Conservation (phyloP, 2,888 invertebrate species). For the Volucella inanis region DNA sequence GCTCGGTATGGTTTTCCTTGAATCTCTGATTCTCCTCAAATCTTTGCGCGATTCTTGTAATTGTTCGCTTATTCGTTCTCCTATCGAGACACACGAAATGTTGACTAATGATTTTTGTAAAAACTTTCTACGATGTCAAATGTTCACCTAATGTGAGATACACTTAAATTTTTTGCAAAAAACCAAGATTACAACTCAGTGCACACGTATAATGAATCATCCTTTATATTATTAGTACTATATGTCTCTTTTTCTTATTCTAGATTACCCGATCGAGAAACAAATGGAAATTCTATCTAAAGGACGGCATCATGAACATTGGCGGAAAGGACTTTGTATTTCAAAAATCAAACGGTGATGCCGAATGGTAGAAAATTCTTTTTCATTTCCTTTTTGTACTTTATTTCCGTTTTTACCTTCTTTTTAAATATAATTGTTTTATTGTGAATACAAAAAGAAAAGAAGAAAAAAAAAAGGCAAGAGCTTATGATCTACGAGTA, state of each 20-base stretch:
- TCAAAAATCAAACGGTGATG: constrained; percentile 99
- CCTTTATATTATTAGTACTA: constrained; percentile 3
- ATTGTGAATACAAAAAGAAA: constrained; percentile 26
- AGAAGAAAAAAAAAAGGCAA: not conserved
- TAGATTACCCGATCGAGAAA: constrained; percentile 98
- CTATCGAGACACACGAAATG: too few relatives aligned
- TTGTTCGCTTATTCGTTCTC: too few relatives aligned
- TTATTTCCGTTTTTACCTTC: constrained; percentile 38
- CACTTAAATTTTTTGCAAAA: too few relatives aligned
- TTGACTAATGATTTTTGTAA: too few relatives aligned
- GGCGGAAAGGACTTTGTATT: constrained; percentile 99
- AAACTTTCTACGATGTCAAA: too few relatives aligned
- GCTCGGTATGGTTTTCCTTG: too few relatives aligned
- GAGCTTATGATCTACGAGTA: not conserved
- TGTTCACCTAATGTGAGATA: too few relatives aligned
- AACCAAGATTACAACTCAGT: too few relatives aligned
- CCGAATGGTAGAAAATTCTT: constrained; percentile 92
- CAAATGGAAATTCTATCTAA: constrained; percentile 99
- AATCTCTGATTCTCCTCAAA: too few relatives aligned
- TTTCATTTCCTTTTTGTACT: constrained; percentile 28
- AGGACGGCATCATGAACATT: constrained; percentile 99
- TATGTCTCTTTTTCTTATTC: constrained; percentile 77
- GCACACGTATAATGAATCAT: not conserved
- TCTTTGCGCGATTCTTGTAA: too few relatives aligned
- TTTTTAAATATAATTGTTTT: constrained; percentile 42